Conservation (phyloP, 2,888 invertebrate species). For the Choreutis nemorana region DNA sequence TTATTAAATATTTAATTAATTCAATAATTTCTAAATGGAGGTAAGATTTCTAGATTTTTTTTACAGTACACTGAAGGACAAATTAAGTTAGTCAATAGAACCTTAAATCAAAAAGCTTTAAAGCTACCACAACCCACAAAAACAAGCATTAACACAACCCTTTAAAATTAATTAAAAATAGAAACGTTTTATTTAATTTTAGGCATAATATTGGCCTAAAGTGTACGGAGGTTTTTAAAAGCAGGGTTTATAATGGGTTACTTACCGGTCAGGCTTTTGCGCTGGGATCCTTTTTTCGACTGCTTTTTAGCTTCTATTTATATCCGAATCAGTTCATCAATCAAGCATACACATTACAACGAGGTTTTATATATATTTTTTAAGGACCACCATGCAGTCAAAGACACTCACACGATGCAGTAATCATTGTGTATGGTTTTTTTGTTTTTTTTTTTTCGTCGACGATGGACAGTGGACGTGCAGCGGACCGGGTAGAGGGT, state of each 20-base stretch:
- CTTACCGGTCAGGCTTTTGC: constrained; percentile 90
- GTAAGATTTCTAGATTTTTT: too few relatives aligned
- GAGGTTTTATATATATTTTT: constrained; percentile 37
- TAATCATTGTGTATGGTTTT: constrained; percentile 50
- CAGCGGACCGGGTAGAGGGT: constrained; percentile 56
- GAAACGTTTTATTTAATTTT: constrained; percentile 7
- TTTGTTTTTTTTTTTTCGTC: constrained; percentile 34
- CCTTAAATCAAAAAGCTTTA: constrained; percentile 18
- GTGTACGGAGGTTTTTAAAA: constrained; percentile 35
- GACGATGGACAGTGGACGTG: constrained; percentile 55
- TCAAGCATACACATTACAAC: constrained; percentile 57
- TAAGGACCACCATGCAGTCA: constrained; percentile 62
- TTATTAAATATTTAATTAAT: too few relatives aligned
- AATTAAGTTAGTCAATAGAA: constrained; percentile 17
- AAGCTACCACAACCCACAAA: constrained; percentile 26
- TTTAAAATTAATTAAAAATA: constrained; percentile 7
- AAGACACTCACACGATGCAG: constrained; percentile 62
- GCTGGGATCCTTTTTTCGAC: constrained; percentile 76
- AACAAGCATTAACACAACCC: constrained; percentile 17
- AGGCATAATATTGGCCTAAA: constrained; percentile 24
- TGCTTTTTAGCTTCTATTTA: constrained; percentile 92
- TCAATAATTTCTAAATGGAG: too few relatives aligned
- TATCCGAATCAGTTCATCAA: constrained; percentile 16
- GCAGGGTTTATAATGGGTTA: constrained; percentile 57
- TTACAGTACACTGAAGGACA: constrained; percentile 37